Conservation (phyloP, 2,113 vertebrate species). For the Pelvicachromis taeniatus region DNA sequence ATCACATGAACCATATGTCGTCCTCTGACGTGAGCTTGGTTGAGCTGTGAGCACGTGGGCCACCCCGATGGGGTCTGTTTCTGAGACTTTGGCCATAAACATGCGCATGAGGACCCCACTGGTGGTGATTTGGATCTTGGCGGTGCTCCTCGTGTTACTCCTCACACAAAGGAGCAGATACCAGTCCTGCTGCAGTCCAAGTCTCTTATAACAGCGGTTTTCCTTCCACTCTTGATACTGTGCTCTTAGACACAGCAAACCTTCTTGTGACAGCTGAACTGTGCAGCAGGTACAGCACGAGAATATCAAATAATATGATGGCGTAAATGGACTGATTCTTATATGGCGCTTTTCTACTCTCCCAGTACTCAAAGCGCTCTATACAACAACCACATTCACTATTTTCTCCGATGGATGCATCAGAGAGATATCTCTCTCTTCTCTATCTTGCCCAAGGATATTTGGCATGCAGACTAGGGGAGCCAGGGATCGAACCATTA, state of each 20-base stretch:
- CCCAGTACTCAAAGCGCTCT: too few species aligned
- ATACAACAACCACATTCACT: too few species aligned
- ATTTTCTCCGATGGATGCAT: too few species aligned
- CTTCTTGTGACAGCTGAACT: not conserved
- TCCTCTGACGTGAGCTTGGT: not conserved
- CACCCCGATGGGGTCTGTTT: not conserved
- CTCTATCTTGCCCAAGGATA: too few species aligned
- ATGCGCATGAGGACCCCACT: not conserved
- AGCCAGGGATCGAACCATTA: too few species aligned
- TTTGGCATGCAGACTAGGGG: too few species aligned
- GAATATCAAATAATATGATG: too few species aligned
- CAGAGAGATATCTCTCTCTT: too few species aligned
- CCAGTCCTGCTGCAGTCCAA: not conserved
- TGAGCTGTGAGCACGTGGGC: not conserved
- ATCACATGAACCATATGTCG: not conserved
- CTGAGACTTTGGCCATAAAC: not conserved
- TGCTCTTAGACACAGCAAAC: not conserved
- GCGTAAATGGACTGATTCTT: too few species aligned
- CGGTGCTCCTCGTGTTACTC: not conserved
- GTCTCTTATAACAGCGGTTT: not conserved
- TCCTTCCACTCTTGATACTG: not conserved
- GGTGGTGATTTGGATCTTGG: not conserved
- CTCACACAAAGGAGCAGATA: not conserved
- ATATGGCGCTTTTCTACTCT: too few species aligned
- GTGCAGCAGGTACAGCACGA: not conserved